Conservation (phyloP, 2,888 invertebrate genomes). For the Synanthedon vespiformis region DNA sequence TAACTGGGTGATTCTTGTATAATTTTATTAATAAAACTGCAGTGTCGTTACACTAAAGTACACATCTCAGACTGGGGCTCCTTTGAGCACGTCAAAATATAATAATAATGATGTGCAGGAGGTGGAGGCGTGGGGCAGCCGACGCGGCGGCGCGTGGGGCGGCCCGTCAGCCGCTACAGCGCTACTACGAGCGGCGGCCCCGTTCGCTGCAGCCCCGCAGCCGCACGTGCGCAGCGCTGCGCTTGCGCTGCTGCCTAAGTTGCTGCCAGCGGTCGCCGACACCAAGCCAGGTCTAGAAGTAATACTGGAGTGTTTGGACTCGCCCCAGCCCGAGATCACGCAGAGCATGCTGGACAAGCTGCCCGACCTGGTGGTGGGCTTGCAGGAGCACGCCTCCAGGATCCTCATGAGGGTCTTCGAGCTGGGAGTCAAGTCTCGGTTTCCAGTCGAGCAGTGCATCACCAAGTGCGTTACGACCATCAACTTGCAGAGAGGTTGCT, state of each 20-base stretch:
- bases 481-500: slow-evolving; percentile 86
- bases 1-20: not conserved
- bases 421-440: slow-evolving; percentile 81
- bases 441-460: slow-evolving; percentile 81
- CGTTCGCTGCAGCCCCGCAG: slow-evolving; percentile 57
- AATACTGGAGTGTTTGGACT: slow-evolving; percentile 85
- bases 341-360: slow-evolving; percentile 83
- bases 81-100: not conserved
- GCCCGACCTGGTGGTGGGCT: slow-evolving; percentile 84
- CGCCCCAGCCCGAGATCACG: slow-evolving; percentile 82
- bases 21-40: too few species aligned
- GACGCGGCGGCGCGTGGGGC: slow-evolving; percentile 61
- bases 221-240: slow-evolving; percentile 75
- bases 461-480: slow-evolving; percentile 84
- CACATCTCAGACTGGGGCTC: not conserved
- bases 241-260: slow-evolving; percentile 63
- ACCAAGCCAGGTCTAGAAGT: slow-evolving; percentile 72
- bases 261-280: slow-evolving; percentile 41
- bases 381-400: slow-evolving; percentile 86
- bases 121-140: slow-evolving; percentile 52
- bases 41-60: too few species aligned
- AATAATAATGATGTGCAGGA: slow-evolving; percentile 24
- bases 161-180: slow-evolving; percentile 60
- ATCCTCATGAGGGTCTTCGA: slow-evolving; percentile 85
- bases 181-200: slow-evolving; percentile 58